Conservation (phyloP, 2,797 vertebrate genomes). For the Garrulus glandarius region DNA sequence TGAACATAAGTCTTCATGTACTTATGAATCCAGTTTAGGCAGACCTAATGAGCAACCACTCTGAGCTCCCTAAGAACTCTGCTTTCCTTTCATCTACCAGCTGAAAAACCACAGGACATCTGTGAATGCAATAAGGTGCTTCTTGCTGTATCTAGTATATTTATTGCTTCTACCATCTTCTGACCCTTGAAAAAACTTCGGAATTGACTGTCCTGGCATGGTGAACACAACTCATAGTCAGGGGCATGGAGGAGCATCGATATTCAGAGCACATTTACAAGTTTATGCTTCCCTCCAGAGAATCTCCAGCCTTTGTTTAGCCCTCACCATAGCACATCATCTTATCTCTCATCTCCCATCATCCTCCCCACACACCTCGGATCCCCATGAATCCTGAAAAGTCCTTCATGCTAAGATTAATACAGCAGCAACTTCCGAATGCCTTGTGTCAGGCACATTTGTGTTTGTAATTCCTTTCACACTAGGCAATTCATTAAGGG, state of each 20-base stretch:
- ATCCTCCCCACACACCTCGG: background rate
- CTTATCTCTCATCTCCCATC: background rate
- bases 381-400: background rate
- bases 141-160: background rate
- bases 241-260: fast-evolving
- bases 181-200: background rate
- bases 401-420: background rate
- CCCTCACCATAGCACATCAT: background rate
- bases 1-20: background rate
- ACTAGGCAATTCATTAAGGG: constrained; percentile 36
- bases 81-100: background rate
- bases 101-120: background rate
- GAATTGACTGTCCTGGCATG: background rate
- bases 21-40: background rate
- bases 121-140: background rate
- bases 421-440: background rate
- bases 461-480: constrained; percentile 47
- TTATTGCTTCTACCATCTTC: background rate
- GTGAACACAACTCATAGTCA: background rate
- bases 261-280: background rate
- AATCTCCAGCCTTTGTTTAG: background rate
- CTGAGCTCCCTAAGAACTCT: background rate
- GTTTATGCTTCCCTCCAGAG: background rate
- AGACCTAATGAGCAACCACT: background rate
- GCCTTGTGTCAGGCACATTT: background rate